These are phyloP conservation scores for Gobiocypris rarus DNA, from an alignment of 2,113 vertebrate genomes.

Conservation along the genomic window DNA sequence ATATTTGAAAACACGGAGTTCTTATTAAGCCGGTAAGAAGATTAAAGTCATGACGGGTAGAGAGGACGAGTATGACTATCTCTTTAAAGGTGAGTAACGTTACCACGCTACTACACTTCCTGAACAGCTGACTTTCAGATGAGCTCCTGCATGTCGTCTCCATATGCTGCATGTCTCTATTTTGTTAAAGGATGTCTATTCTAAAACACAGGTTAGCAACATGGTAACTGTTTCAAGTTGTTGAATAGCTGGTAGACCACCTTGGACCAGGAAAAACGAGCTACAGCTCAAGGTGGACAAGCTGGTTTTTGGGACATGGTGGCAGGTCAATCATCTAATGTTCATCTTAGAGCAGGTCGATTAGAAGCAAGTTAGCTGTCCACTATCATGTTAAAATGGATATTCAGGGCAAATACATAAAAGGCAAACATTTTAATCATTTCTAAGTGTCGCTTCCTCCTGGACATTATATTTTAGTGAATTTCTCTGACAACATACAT, in stretches of 20 bases:
- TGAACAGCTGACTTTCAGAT: background rate
- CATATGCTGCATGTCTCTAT: background rate
- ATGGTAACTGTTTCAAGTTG: background rate
- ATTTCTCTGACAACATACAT: no score
- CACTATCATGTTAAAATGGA: background rate
- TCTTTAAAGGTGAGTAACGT: slow-evolving; percentile 83
- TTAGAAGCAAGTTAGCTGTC: no score
- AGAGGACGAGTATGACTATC: slow-evolving; percentile 87
- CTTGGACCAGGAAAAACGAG: background rate
- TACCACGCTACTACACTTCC: background rate
- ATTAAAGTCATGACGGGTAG: slow-evolving; percentile 76
- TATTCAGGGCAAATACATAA: background rate
- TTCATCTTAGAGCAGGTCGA: background rate
- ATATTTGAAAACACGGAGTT: slow-evolving; percentile 9
- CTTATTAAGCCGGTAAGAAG: background rate
- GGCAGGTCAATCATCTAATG: background rate
- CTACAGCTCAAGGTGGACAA: background rate
- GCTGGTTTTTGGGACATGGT: slow-evolving; percentile 2
- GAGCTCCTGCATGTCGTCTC: background rate
- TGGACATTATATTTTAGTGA: no score
- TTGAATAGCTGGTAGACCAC: background rate
- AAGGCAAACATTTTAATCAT: background rate
- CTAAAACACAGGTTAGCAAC: background rate
- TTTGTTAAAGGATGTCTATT: no score
- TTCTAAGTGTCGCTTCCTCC: background rate